phyloP scores from a whole-genome alignment of 2,797 vertebrate species.

The Pitangus sulphuratus region DNA sequence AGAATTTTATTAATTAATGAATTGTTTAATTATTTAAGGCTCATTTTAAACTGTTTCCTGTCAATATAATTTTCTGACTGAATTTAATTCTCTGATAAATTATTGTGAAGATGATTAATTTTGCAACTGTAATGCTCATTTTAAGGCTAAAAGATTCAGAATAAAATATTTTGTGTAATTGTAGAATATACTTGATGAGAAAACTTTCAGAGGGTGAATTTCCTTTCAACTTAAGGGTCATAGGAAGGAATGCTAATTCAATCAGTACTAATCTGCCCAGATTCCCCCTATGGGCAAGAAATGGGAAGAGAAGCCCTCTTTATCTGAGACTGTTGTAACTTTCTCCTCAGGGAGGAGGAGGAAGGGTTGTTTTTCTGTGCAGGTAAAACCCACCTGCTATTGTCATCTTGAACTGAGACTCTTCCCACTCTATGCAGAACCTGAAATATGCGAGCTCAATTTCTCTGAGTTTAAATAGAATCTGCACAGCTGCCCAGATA shows the following conservation, averaged over 20 bases:
- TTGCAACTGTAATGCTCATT: neutral
- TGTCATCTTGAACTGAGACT: neutral
- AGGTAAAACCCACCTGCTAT: neutral
- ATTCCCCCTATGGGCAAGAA: neutral
- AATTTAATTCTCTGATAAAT: neutral
- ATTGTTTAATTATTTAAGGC: neutral
- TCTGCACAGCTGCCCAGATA: neutral
- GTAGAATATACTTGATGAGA: neutral
- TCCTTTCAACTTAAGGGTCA: neutral
- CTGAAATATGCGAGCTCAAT: neutral
- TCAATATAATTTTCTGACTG: neutral
- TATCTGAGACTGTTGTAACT: neutral
- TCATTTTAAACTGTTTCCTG: neutral
- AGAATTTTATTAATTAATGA: neutral
- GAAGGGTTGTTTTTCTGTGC: neutral
- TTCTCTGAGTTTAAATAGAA: neutral
- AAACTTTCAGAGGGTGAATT: neutral
- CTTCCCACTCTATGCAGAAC: neutral
- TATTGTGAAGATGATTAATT: neutral
- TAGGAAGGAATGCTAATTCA: neutral
- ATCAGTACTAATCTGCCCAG: neutral
- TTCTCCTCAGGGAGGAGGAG: neutral
- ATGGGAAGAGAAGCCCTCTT: neutral
- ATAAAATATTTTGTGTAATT: neutral
- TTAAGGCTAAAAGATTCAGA: neutral